Evolutionary conservation across 2,797 vertebrate species (phyloP).

Genomic region (Loriculus beryllinus): DNA sequence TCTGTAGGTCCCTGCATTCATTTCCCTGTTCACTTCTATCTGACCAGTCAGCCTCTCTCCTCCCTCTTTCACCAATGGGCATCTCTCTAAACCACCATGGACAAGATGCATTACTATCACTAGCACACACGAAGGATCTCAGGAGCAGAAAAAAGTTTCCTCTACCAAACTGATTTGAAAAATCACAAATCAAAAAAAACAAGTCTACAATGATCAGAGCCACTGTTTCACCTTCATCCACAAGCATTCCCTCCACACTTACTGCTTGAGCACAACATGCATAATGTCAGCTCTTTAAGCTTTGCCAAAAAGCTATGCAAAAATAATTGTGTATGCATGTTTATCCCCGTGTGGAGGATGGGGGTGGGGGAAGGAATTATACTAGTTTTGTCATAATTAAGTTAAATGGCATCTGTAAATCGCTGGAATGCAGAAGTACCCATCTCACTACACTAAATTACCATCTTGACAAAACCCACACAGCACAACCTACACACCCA

Average conservation of each 20-base stretch:
- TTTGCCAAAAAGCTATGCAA: background rate
- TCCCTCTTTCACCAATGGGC: background rate
- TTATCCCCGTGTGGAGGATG: background rate
- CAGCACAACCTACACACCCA: background rate
- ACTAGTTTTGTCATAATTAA: conserved; percentile 20
- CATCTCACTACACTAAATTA: background rate
- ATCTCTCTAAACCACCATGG: background rate
- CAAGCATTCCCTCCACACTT: background rate
- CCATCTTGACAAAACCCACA: conserved; percentile 19
- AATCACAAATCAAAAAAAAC: background rate
- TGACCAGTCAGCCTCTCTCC: background rate
- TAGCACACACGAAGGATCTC: background rate
- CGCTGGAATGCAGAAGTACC: background rate
- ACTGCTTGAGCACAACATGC: rapidly evolving
- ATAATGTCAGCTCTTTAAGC: background rate
- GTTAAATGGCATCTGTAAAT: background rate
- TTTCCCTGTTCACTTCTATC: background rate
- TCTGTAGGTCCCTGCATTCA: background rate
- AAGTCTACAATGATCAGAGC: background rate
- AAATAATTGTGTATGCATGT: background rate
- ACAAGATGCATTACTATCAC: background rate
- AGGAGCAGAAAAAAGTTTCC: background rate
- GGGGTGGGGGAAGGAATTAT: background rate
- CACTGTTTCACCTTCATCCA: background rate
- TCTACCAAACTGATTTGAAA: background rate